phyloP scores from a whole-genome alignment of 1,140 invertebrate species.

The Cydia splendana region DNA sequence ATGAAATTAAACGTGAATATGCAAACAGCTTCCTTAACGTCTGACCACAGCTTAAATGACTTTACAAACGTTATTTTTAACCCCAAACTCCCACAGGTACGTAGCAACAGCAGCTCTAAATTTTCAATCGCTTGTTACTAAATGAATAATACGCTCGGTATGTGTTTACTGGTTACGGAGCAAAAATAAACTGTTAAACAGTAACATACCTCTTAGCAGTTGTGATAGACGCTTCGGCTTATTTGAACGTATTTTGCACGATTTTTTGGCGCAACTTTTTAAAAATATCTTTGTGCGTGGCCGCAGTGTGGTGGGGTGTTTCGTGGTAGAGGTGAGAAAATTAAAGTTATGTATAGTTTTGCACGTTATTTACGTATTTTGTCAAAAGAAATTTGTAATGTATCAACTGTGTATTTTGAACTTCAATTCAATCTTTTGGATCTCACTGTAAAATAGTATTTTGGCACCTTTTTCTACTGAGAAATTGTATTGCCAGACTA shows the following conservation, averaged over 20 bases:
- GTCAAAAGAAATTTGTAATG: too few relatives aligned
- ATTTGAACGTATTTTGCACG: slow-evolving; percentile 46
- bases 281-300: slow-evolving; percentile 6
- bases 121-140: slow-evolving; percentile 34
- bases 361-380: background rate
- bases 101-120: slow-evolving; percentile 1
- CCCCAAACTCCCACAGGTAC: background rate
- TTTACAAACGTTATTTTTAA: background rate
- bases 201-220: slow-evolving; percentile 60
- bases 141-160: slow-evolving; percentile 50
- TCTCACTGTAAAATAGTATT: too few relatives aligned
- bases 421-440: too few relatives aligned
- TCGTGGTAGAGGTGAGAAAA: background rate
- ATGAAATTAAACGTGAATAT: background rate
- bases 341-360: background rate
- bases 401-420: too few relatives aligned
- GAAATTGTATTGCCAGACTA: too few relatives aligned
- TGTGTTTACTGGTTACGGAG: slow-evolving; percentile 56
- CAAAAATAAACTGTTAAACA: slow-evolving; percentile 72
- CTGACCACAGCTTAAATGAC: background rate
- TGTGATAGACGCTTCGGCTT: slow-evolving; percentile 51
- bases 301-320: background rate
- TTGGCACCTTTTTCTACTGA: too few relatives aligned
- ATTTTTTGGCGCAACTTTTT: slow-evolving; percentile 41
- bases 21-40: background rate